phyloP scores from a whole-genome alignment of 2,113 vertebrate genomes.

The Peromyscus leucopus region DNA sequence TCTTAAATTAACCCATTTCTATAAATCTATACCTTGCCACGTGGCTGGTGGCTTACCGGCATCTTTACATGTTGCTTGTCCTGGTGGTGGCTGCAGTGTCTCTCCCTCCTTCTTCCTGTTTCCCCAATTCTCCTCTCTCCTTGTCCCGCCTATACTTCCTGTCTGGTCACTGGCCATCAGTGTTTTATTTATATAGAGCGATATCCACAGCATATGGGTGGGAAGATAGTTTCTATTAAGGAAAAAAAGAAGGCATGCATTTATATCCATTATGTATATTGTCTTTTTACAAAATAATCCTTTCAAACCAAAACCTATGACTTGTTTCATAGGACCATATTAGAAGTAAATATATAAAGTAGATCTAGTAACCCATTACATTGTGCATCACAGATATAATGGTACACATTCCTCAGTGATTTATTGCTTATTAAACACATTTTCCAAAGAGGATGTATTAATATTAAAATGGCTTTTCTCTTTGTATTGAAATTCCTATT shows the following conservation, averaged over 20 bases:
- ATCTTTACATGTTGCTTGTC: no score
- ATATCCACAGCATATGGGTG: neutral
- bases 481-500: neutral
- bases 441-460: neutral
- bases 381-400: neutral
- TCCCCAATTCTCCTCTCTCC: no score
- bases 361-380: neutral
- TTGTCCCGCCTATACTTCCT: no score
- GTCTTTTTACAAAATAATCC: neutral
- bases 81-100: no score
- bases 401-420: neutral
- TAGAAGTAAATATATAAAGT: neutral
- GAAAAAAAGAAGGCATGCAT: accelerated
- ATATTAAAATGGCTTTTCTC: neutral
- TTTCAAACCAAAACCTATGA: neutral
- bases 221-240: neutral
- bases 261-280: neutral
- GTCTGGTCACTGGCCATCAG: no score
- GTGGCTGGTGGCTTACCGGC: no score
- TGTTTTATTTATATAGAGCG: no score
- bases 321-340: neutral
- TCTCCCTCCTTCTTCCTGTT: no score
- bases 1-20: no score
- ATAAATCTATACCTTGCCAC: no score
- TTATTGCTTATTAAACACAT: neutral